These are phyloP conservation scores for Chondrilla cf. caribensis DNA, from an alignment of 37 sponge, comb jelly and placozoan genomes.

Conservation along the genomic window DNA sequence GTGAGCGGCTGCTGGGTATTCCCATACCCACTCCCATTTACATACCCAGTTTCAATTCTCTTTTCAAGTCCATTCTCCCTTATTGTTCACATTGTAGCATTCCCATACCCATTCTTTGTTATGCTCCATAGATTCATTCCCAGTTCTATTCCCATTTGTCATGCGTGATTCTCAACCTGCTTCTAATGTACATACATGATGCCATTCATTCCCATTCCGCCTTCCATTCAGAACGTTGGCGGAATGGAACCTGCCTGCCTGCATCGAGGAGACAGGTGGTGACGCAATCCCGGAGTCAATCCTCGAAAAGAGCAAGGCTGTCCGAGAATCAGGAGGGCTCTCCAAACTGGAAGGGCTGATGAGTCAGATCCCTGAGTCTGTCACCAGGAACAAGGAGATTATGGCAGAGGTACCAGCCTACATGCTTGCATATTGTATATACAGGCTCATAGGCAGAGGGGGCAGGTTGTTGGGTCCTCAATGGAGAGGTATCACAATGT, in stretches of 20 bases:
- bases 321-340: slow-evolving; percentile 64
- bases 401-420: slow-evolving; percentile 57
- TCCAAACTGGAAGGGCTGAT: slow-evolving; percentile 54
- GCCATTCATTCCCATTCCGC: too few relatives aligned
- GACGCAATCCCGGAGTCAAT: slow-evolving; percentile 82
- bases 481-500: too few relatives aligned
- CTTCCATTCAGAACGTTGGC: slow-evolving; percentile 53
- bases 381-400: slow-evolving; percentile 86
- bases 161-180: too few relatives aligned
- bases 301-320: slow-evolving; percentile 72
- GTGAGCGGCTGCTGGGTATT: slow-evolving; percentile 38
- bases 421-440: background rate
- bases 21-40: background rate
- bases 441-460: background rate
- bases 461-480: too few relatives aligned
- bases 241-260: slow-evolving; percentile 90
- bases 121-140: too few relatives aligned
- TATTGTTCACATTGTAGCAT: too few relatives aligned
- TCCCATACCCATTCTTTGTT: too few relatives aligned
- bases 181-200: too few relatives aligned
- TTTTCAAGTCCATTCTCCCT: too few relatives aligned
- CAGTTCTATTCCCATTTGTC: too few relatives aligned
- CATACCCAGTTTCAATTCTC: too few relatives aligned
- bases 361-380: slow-evolving; percentile 68
- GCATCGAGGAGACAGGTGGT: slow-evolving; percentile 87